Base-by-base conservation (phyloP, 2,888 invertebrate species). In the Chironomus tentans region DNA sequence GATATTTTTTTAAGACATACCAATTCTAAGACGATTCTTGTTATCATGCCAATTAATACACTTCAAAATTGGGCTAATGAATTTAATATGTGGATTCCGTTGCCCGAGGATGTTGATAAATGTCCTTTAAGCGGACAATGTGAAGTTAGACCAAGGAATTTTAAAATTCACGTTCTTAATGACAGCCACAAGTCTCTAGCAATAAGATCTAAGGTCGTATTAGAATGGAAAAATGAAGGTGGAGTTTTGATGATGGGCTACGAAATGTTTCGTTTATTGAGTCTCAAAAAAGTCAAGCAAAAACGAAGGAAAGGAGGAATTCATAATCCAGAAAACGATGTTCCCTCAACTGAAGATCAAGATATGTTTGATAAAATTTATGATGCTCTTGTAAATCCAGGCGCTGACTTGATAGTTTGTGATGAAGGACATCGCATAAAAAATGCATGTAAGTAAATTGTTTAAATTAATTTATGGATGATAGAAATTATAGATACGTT, bases 31-130 rank as follows among this genome's bases (percentile, higher is more conserved):
- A 94, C 92, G 13, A 94, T 98, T 0, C 85, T 99, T 56, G 94
- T 97, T 81, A 97, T 99, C 78, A 98, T 98, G 89, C 99, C 99
- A 7, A 97, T 99, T 77, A 99, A 99, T 83, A 98, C 98, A 0
- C 86, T 99, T 78, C 98, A 98, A 84, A 98, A 98, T 85, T 98
- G 98, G 98, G 86, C 91, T 80, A 92, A 95, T 2, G 99, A 99
- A 84, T 99, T 95, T 82, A 96, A 98, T 82, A 94, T 95, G 91
- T 99, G 98, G 98, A 85, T 97, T 76, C 98, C 98, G 0, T 85
- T 97, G 76, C 98, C 98, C 0, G 84, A 88, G 47, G 91, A 91
- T 76, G 87, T 89, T 1, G 79, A 82, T 0, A 85, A 84, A 71
- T 87, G 87, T 80, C 87, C 89, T 0, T 79, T 89, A 48, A 82